Evolutionary conservation across 2,797 vertebrate species (phyloP), one percentile per base, ranked within the genome.

Genomic region (Tiaroga cobitis): DNA sequence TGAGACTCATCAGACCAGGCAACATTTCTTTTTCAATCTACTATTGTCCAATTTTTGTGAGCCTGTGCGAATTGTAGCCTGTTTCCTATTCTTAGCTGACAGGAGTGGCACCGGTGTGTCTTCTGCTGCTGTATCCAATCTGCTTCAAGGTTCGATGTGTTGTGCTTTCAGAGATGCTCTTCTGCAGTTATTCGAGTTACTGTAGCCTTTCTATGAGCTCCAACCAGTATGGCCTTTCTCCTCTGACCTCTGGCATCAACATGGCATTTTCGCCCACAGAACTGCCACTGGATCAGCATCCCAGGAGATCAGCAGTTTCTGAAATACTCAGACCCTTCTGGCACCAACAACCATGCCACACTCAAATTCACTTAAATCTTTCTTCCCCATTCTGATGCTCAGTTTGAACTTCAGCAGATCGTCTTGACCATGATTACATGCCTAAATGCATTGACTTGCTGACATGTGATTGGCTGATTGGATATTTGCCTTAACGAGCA

Each of bases 211-310:
- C 43, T 46, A 46, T 46, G 43, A 46, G 3, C 13, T 46, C 13
- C 43, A 15, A 46, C 43, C 43, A 46, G 13, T 46, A 46, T 46
- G 13, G 13, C 85, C 78, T 84, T 78, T 82, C 63, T 84, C 76
- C 70, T 86, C 78, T 87, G 82, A 87, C 78, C 78, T 86, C 77
- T 86, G 81, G 77, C 70, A 81, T 88, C 77, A 81, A 86, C 70
- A 84, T 86, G 78, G 63, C 77, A 81, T 86, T 46, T 46, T 46
- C 13, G 43, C 13, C 43, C 43, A 46, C 43, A 15, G 43, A 46
- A 46, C 43, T 15, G 13, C 3, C 43, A 46, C 43, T 46, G 43
- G 13, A 46, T 15, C 43, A 46, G 43, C 43, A 46, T 46, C 43
- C 9, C 24, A 56, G 54, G 8, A 56, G 54, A 56, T 56, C 21